Percentiles rank a stretch among this genome's conserved stretches.
phyloP scores from a whole-genome alignment of 2,888 invertebrate genomes.

The Zele albiditarsus region DNA sequence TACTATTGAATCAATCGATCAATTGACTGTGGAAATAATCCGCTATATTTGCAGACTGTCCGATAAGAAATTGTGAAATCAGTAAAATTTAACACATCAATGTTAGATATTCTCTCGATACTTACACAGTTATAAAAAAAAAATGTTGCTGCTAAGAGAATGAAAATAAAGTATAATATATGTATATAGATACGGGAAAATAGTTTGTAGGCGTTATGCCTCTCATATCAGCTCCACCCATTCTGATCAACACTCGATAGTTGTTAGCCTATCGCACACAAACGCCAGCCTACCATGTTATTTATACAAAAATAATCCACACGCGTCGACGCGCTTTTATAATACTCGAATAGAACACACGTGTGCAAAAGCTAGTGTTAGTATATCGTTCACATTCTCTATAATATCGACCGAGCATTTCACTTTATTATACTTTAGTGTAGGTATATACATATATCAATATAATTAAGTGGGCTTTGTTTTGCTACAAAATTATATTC shows the following conservation, averaged over 20 bases:
- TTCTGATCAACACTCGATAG: constrained; percentile 34
- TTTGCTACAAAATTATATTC: constrained; percentile 38
- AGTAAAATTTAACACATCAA: too few relatives aligned
- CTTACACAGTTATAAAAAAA: not conserved
- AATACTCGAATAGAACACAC: constrained; percentile 12
- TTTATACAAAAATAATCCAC: constrained; percentile 33
- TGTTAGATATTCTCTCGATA: not conserved
- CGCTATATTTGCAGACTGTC: too few relatives aligned
- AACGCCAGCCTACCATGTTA: constrained; percentile 41
- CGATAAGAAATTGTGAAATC: too few relatives aligned
- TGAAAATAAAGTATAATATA: not conserved
- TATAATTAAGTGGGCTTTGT: constrained; percentile 13
- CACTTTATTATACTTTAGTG: not conserved
- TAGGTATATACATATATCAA: not conserved
- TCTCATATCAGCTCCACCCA: constrained; percentile 41
- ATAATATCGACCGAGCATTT: not conserved
- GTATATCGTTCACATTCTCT: not conserved
- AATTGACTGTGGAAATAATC: too few relatives aligned
- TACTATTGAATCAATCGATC: too few relatives aligned
- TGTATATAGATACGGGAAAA: constrained; percentile 2
- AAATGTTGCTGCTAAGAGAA: not conserved
- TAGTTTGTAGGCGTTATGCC: constrained; percentile 37
- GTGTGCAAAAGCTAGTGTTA: constrained; percentile 12
- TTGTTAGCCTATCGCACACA: constrained; percentile 38
- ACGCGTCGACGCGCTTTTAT: constrained; percentile 2